Evolutionary conservation across 92 coral and sea anemone genomes (phyloP).

Genomic region (Epizoanthus scotinus): DNA sequence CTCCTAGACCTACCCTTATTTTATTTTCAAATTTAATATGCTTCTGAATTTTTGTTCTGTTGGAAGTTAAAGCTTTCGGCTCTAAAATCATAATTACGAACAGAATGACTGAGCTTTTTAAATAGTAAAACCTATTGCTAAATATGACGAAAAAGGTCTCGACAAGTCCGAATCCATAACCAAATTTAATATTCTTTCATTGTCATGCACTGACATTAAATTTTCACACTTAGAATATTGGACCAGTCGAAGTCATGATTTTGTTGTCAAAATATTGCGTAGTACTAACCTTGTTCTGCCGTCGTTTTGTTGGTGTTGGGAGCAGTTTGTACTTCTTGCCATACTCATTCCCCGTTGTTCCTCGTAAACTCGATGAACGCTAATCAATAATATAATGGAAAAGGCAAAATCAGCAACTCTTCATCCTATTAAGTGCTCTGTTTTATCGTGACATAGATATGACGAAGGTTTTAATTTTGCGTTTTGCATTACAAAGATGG

Average conservation of each 20-base stretch:
- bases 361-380: conserved; percentile 39
- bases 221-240: conserved; percentile 1
- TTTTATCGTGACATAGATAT: conserved; percentile 11
- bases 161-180: background rate
- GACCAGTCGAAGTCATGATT: background rate
- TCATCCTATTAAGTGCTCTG: conserved; percentile 3
- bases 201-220: background rate
- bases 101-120: no score
- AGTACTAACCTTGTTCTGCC: conserved; percentile 74
- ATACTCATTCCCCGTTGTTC: conserved; percentile 60
- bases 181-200: background rate
- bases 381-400: background rate
- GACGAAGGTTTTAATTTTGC: background rate
- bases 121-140: no score
- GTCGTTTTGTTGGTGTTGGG: conserved; percentile 80
- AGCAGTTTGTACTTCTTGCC: conserved; percentile 80
- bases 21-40: no score
- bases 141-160: no score
- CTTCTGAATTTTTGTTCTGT: no score
- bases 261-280: background rate
- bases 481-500: background rate
- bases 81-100: no score
- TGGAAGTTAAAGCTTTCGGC: no score
- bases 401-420: background rate
- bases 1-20: no score